Base-by-base conservation (phyloP, 2,113 vertebrate species). In the Hippotragus niger region DNA sequence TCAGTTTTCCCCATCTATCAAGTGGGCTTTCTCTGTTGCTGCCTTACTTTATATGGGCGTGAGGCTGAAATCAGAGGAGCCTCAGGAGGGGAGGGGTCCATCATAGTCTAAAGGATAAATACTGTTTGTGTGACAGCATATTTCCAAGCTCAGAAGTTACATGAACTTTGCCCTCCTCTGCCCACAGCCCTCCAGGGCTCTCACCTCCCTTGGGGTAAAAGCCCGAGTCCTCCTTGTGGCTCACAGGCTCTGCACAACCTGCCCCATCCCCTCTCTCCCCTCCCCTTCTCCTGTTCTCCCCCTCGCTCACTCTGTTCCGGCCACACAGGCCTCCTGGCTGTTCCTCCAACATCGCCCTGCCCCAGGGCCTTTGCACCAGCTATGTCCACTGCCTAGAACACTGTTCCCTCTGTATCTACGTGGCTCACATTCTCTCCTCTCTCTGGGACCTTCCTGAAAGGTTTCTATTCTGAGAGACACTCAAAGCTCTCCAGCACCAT, bases 241-340 rank as follows among this genome's bases (percentile, higher is more conserved):
- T 40, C 40, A 29, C 47, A 9, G 36, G 23, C 47, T 76, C 83
- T 16, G 33, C 27, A 8, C 0, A 0, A 11, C n/a, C 53, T 43
- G 16, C 5, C 40, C 27, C 0, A 1, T 15, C 9, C 74, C 47
- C 40, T 36, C 23, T 21, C 88, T 11, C 7, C 47, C n/a, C 23
- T 82, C 9, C 11, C 57, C 9, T 67, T 50, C 78, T 45, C 47
- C 64, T 27, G 17, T 25, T 50, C 23, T 29, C 47, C 19, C 12
- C 4, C 8, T 43, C 0, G 1, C 12, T 40, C 29, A 1, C 76
- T 47, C 40, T 3, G 50, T 14, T 71, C 43, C 4, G 17, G 92
- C 25, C 74, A 9, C 33, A 43, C 0, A 0, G 21, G 50, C 21
- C 15, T 33, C 96, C 88, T 27, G 0, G 0, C 88, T 71, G 8